A percentile compares a stretch with the other conserved stretches of the same genome.
phyloP scores from a whole-genome alignment of 2,113 vertebrate species.

The Stictonetta naevosa region DNA sequence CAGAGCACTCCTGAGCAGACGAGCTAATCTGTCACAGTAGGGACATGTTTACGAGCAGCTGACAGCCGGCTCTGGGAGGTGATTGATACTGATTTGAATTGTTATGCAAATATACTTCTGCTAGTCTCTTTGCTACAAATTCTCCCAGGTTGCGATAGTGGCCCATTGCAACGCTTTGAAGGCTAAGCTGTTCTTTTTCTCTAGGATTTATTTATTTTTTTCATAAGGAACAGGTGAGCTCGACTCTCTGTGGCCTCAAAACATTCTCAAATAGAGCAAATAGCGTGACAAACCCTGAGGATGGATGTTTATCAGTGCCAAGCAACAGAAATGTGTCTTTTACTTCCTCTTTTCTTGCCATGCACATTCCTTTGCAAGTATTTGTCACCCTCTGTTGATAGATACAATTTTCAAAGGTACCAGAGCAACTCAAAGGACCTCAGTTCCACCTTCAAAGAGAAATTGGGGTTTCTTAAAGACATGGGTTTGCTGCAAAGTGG shows the following conservation, averaged over 20 bases:
- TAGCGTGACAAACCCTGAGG: not conserved
- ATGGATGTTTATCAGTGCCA: not conserved
- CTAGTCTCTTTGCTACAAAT: not conserved
- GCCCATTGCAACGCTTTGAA: not conserved
- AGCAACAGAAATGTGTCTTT: not conserved
- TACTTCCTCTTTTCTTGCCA: not conserved
- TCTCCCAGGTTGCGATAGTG: not conserved
- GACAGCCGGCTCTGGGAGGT: not conserved
- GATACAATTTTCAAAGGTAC: not conserved
- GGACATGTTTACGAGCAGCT: constrained; percentile 4
- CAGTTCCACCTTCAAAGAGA: not conserved
- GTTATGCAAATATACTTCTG: constrained; percentile 46
- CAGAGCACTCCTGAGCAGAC: not conserved
- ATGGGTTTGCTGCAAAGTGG: not conserved
- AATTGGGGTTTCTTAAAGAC: not conserved
- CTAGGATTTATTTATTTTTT: not conserved
- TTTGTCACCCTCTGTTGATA: constrained; percentile 49
- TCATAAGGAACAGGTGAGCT: not conserved
- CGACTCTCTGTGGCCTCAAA: not conserved
- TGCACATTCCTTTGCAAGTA: not conserved
- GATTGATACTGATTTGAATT: constrained; percentile 50
- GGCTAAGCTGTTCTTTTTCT: not conserved
- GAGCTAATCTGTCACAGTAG: not conserved
- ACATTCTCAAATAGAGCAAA: not conserved
- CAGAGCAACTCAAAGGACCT: not conserved